Evolutionary conservation across 2,797 vertebrate genomes (phyloP).

Genomic region (Cuculus canorus): DNA sequence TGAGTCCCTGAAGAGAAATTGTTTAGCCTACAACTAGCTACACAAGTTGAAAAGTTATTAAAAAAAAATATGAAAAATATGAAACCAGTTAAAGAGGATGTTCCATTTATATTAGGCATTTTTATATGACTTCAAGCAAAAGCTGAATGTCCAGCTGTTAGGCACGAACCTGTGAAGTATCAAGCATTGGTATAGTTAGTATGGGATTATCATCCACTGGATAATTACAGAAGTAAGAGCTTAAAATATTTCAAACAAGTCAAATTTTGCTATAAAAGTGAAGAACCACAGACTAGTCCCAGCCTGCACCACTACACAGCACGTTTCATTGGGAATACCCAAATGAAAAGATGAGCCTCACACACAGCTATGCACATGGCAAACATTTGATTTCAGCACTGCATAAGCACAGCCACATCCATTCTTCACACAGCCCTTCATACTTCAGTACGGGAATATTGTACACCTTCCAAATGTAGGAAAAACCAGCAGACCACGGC

Average conservation of each 20-base stretch:
- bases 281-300: not conserved
- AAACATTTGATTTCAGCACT: not conserved
- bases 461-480: not conserved
- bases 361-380: not conserved
- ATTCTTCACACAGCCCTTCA: not conserved
- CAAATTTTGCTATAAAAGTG: not conserved
- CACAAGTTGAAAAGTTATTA: not conserved
- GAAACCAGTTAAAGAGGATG: not conserved
- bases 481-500: not conserved
- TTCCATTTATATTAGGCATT: not conserved
- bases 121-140: not conserved
- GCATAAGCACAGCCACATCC: not conserved
- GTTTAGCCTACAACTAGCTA: not conserved
- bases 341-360: not conserved
- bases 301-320: rapidly evolving
- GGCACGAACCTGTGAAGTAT: not conserved
- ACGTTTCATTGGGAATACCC: rapidly evolving
- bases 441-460: not conserved
- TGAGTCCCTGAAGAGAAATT: not conserved
- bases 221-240: not conserved
- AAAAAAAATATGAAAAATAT: not conserved
- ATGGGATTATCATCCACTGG: not conserved
- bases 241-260: not conserved
- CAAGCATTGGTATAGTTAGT: not conserved
- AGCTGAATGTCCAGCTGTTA: not conserved